phyloP scores from a whole-genome alignment of 2,797 vertebrate species.

The Trachurus trachurus region DNA sequence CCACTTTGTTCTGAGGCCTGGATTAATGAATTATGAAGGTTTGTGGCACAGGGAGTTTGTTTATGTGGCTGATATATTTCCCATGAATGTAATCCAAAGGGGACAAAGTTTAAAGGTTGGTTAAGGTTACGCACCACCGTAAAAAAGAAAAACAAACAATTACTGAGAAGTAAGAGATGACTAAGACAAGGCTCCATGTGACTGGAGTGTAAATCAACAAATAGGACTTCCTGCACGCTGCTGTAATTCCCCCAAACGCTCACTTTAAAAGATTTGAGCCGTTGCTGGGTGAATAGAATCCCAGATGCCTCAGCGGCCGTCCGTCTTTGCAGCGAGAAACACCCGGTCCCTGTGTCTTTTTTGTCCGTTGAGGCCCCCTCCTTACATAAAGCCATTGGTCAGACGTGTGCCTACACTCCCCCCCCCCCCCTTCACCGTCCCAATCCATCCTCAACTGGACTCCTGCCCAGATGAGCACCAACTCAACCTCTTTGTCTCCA shows the following conservation, averaged over 20 bases:
- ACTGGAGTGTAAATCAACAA: constrained; percentile 12
- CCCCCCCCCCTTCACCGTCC: constrained; percentile 21
- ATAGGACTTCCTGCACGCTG: constrained; percentile 32
- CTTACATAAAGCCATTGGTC: constrained; percentile 72
- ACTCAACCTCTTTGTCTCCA: constrained; percentile 74
- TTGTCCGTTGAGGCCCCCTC: constrained; percentile 71
- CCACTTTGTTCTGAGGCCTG: constrained; percentile 20
- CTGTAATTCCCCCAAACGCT: constrained; percentile 22
- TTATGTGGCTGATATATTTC: constrained; percentile 18
- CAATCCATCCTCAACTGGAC: constrained; percentile 60
- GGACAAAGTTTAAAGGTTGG: background rate
- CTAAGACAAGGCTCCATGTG: background rate
- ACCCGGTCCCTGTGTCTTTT: constrained; percentile 74
- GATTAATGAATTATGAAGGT: constrained; percentile 55
- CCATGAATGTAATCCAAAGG: constrained; percentile 27
- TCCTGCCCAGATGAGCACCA: constrained; percentile 62
- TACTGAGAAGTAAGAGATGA: background rate
- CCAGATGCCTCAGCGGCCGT: constrained; percentile 68
- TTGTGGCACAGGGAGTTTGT: background rate
- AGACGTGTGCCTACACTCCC: constrained; percentile 79
- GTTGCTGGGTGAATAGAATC: constrained; percentile 66
- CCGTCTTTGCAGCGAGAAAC: constrained; percentile 56
- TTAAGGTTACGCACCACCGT: background rate
- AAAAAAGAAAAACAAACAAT: background rate
- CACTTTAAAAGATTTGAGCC: constrained; percentile 31